Base-by-base conservation (phyloP, 2,113 vertebrate species). In the Hydropotes inermis region DNA sequence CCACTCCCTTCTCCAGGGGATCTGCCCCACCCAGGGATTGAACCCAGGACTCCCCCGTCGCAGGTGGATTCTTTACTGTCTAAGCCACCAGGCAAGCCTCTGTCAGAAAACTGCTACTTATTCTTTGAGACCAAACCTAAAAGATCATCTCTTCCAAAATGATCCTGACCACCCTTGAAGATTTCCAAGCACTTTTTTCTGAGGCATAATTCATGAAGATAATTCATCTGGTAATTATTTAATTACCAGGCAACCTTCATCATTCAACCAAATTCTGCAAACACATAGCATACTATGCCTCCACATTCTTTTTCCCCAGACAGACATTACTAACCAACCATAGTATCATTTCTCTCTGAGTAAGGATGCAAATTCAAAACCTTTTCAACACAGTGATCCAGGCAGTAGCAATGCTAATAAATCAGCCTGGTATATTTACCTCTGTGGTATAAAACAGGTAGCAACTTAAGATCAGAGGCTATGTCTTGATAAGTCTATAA, bases 121-220 rank as follows among this genome's bases (percentile, higher is more conserved):
- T 45, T 67, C 39, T 88, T 96, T 88, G 93, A 95, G 81, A 55
- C 19, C 12, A 95, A 97, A 94, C 30, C 33, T 74, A 91, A 86
- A 61, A 39, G 45, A 5, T 30, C 11, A 43, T 81, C 17, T 70
- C 30, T 21, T 90, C 43, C 70, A 64, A 95, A 97, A 85, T 16
- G 25, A 8, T 36, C 19, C 60, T 74, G 19, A 21, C 10, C 60
- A 47, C 60, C 39, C 43, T 86, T 28, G 5, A 89, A 57, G 23
- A 83, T 47, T 57, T 87, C 19, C 85, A 54, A 85, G 30, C 55
- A 67, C 19, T 94, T n/a, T 17, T 9, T 91, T 79, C 55, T 55
- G 45, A 91, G 55, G 12, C 36, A 86, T 54, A 60, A 14, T 60
- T 91, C 12, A 50, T 14, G 91, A 54, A 39, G 36, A 74, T 74